Base-by-base conservation (phyloP, 2,888 invertebrate genomes). In the Hemicrepidius hirtus region DNA sequence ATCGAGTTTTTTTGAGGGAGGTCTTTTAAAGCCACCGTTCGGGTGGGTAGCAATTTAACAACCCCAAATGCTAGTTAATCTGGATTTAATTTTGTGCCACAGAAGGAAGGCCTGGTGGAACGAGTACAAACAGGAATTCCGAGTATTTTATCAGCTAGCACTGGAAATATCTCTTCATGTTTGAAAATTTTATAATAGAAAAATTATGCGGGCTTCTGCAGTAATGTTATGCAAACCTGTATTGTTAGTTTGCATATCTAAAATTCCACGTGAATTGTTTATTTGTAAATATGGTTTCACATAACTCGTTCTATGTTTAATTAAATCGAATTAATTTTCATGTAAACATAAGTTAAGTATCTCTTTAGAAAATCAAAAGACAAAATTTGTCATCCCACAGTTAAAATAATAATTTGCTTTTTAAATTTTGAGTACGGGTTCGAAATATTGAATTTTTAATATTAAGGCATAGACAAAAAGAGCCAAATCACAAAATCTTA, bases 11-110 rank as follows among this genome's bases (percentile, higher is more conserved):
- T 53, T 53, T 10, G 28, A 13, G 53, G 13, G 53, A 13, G 32
- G 24, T 53, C 53, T 37, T 37, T 57, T 57, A 32, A 57, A 57
- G 57, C 57, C 57, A 37, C n/a, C 37, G 10, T 57, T 57, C 57
- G 57, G 37, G 37, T 57, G 57, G 21, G 37, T 37, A 57, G 57
- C 37, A 57, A 37, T 37, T 57, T 57, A 57, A 21, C 37, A 37
- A 37, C 57, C 32, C 37, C 32, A 9, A 21, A 55, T 35, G 55
- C 35, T 55, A 35, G 55, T 37, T 57, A 57, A 57, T 57, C 35
- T 57, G 57, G 57, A 57, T 57, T 37, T 57, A 57, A 57, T 57
- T 57, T 57, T 37, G 57, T 53, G 53, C 53, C 53, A 21, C 53
- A 53, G 53, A 53, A 53, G 53, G 3, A 53, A 4, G 28, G 28